Evolutionary conservation across 2,888 invertebrate species (phyloP).

Genomic region (Orchesellides sinensis): DNA sequence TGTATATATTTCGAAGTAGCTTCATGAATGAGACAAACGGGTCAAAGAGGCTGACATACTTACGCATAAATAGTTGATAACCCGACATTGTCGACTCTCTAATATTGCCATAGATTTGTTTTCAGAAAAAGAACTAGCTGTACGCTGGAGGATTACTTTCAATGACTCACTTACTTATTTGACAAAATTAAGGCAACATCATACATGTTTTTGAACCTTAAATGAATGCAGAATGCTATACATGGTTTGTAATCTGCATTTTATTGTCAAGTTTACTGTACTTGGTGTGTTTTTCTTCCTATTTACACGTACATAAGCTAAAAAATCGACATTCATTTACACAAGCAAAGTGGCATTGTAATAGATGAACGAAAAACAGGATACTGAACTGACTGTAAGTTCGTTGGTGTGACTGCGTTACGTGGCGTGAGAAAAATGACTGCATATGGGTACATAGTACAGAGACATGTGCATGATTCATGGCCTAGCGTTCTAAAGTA

Average conservation of each 20-base stretch:
- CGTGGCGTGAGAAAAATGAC: slow-evolving; percentile 9
- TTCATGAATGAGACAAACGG: no score
- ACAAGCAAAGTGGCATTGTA: background rate
- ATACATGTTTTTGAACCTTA: background rate
- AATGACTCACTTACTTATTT: no score
- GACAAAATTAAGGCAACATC: background rate
- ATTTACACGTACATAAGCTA: no score
- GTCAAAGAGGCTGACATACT: no score
- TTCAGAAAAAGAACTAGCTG: no score
- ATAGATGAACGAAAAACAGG: background rate
- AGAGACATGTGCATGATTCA: background rate
- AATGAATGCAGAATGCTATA: background rate
- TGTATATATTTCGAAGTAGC: no score
- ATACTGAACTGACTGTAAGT: background rate
- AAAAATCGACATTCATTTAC: no score
- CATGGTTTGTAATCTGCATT: background rate
- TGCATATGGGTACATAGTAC: background rate
- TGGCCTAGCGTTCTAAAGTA: no score
- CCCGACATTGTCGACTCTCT: no score
- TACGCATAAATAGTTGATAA: no score
- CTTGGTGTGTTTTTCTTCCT: background rate
- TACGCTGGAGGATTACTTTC: no score
- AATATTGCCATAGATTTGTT: no score
- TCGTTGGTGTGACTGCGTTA: background rate
- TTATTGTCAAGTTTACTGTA: background rate